Evolutionary conservation across 2,113 vertebrate species (phyloP).

Genomic region (Sturnus vulgaris): DNA sequence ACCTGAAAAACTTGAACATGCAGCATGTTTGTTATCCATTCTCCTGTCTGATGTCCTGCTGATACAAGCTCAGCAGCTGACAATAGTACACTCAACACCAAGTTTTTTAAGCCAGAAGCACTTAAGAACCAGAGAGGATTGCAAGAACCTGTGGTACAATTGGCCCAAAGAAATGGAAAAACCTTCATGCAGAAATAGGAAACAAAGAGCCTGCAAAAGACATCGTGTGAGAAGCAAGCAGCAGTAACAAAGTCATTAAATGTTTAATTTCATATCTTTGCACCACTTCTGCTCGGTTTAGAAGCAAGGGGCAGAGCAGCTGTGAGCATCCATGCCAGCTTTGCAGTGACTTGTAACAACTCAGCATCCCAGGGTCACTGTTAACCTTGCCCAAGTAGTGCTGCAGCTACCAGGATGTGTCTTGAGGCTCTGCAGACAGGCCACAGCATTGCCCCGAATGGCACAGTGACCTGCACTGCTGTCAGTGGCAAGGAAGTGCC

Average conservation of each 20-base stretch:
- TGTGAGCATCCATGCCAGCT: background rate
- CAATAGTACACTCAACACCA: background rate
- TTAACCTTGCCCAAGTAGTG: background rate
- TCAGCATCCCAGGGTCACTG: background rate
- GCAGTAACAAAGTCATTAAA: background rate
- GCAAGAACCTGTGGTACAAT: background rate
- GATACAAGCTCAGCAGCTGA: background rate
- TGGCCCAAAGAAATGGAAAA: background rate
- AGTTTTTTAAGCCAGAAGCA: background rate
- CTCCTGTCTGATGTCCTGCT: background rate
- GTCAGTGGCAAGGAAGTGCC: background rate
- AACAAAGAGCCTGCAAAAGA: background rate
- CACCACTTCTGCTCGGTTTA: background rate
- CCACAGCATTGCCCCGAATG: fast-evolving
- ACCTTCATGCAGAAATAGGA: background rate
- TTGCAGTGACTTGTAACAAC: background rate
- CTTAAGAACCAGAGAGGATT: background rate
- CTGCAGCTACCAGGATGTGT: background rate
- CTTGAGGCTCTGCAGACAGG: background rate
- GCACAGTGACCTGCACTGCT: background rate
- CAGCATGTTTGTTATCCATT: background rate
- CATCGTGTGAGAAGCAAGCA: background rate
- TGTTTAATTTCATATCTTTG: background rate
- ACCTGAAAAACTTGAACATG: background rate
- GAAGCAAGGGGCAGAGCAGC: background rate